Evolutionary conservation across 2,113 vertebrate species (phyloP), one percentile per base, ranked within the genome.

Genomic region (Alethe diademata): DNA sequence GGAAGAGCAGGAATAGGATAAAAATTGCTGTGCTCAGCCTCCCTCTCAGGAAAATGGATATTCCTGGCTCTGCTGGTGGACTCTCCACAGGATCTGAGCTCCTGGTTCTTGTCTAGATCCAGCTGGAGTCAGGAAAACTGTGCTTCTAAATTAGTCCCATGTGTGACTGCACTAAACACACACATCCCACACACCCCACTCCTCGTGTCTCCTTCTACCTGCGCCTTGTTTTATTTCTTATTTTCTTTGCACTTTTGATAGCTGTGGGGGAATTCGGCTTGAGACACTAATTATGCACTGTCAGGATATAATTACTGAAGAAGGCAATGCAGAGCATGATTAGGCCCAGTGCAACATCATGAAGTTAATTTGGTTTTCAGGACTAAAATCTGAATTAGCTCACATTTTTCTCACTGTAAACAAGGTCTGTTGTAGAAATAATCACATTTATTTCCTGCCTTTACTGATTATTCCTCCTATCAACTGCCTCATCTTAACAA

Each of bases 151-250:
- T 61, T 3, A 87, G n/a, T 42, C 50, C 24, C 7, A 4, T 10
- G 35, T 43, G 42, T 29, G 20, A 12, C 45, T 53, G 66, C 58
- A 15, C 43, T 15, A 2, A 47, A 17, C 8, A 42, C 35, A 31
- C 33, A 6, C 15, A 33, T 15, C 14, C 28, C 8, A 13, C 45
- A 16, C 40, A 5, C 0, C 5, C 17, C 5, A 0, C 25, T 78
- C 70, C 61, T 43, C 1, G 0, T 53, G n/a, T 18, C 36, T 71
- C 66, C 36, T 51, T 56, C 40, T 42, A 8, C 50, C 35, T 73
- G 73, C 14, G 25, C 60, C 8, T 2, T 38, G 36, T 2, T 70
- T 78, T 29, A 29, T 14, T 54, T 80, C 56, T 38, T 78, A 29
- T 75, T 89, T 86, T 76, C 58, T 61, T 79, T 65, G 50, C 26